Evolutionary conservation across 1,140 invertebrate genomes (phyloP).

Genomic region (Drosophila pandora): DNA sequence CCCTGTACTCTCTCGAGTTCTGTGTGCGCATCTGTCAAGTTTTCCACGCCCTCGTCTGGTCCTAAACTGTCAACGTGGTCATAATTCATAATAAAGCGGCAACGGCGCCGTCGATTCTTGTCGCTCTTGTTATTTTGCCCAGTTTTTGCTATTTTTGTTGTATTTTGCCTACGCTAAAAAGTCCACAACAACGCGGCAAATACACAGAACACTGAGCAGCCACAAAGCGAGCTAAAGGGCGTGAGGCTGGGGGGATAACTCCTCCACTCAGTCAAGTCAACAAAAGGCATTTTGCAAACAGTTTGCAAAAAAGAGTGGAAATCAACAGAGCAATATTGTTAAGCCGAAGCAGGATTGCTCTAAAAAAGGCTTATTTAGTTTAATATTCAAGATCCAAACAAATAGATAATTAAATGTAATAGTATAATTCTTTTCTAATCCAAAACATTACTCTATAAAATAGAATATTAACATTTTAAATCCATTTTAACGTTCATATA

Average conservation of each 20-base stretch:
- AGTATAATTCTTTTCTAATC: too few relatives aligned
- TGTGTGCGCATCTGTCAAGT: constrained; percentile 77
- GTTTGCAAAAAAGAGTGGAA: constrained; percentile 36
- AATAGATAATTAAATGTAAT: too few relatives aligned
- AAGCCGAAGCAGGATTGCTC: constrained; percentile 28
- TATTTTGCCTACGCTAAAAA: constrained; percentile 26
- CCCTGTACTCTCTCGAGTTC: constrained; percentile 12
- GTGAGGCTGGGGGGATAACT: constrained; percentile 5
- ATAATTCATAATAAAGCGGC: constrained; percentile 79
- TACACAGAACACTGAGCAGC: constrained; percentile 41
- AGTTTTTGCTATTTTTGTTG: constrained; percentile 5
- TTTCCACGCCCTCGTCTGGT: constrained; percentile 78
- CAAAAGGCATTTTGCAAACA: constrained; percentile 57
- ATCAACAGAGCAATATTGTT: background rate
- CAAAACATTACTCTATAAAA: too few relatives aligned
- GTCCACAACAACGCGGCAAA: constrained; percentile 43
- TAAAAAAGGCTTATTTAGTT: background rate
- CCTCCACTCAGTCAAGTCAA: constrained; percentile 45
- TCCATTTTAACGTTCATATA: background rate
- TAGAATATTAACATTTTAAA: too few relatives aligned
- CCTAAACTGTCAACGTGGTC: constrained; percentile 79
- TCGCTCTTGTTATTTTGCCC: constrained; percentile 27
- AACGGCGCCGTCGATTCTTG: constrained; percentile 66
- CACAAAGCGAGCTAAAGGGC: background rate
- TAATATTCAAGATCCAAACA: too few relatives aligned